These are phyloP conservation scores for Himalopsyche tibetana DNA, from an alignment of 2,888 invertebrate genomes.

Conservation along the genomic window DNA sequence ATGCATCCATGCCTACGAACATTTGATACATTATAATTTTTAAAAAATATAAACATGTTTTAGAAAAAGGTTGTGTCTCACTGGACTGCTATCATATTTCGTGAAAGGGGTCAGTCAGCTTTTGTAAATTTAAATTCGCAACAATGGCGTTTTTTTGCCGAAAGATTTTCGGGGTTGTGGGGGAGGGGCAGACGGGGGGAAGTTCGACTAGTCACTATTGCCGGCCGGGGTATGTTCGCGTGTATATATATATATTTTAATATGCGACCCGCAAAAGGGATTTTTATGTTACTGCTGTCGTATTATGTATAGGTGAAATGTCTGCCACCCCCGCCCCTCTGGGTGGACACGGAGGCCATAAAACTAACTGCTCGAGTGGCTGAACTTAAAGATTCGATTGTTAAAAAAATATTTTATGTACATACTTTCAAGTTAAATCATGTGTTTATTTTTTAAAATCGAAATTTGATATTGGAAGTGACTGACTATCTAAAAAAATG, in stretches of 20 bases:
- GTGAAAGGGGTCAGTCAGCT: slow-evolving; percentile 40
- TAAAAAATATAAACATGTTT: too few species aligned
- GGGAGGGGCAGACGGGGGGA: neutral
- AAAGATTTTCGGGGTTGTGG: neutral
- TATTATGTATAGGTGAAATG: slow-evolving; percentile 7
- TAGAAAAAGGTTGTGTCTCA: neutral
- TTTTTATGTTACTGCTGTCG: slow-evolving; percentile 31
- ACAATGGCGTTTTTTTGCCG: slow-evolving; percentile 27
- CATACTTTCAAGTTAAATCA: too few species aligned
- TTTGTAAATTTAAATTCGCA: slow-evolving; percentile 42
- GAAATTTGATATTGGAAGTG: too few species aligned
- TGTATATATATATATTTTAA: slow-evolving; percentile 4
- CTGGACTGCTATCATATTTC: slow-evolving; percentile 22
- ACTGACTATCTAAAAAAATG: too few species aligned
- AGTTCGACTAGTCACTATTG: slow-evolving; percentile 7
- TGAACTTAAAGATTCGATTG: too few species aligned
- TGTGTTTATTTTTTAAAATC: too few species aligned
- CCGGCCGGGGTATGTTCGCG: neutral
- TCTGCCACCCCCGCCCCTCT: neutral
- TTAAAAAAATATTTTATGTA: too few species aligned
- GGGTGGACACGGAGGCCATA: neutral
- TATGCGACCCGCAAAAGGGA: slow-evolving; percentile 29
- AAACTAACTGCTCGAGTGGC: neutral
- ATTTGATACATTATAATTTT: too few species aligned
- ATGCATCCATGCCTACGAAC: too few species aligned